Evolutionary conservation across 1,140 invertebrate species (phyloP), one percentile per base, ranked within the genome.

Genomic region (Ceratitis capitata): DNA sequence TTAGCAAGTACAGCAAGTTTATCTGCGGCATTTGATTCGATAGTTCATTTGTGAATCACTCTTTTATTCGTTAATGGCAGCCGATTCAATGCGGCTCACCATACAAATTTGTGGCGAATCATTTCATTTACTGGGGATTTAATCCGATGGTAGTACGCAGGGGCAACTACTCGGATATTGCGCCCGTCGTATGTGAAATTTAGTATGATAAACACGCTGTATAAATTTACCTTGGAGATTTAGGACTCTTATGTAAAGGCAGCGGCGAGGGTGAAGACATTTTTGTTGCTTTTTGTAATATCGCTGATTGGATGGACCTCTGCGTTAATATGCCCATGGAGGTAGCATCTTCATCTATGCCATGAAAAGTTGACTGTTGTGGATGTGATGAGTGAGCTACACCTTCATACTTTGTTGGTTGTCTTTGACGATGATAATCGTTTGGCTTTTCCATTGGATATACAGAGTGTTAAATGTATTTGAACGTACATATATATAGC

Each of bases 201-300:
- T n/a, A n/a, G n/a, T n/a, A n/a, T n/a, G n/a, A n/a, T n/a, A n/a
- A n/a, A n/a, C n/a, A n/a, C n/a, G n/a, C 14, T 14, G 29, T 3
- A 29, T 64, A 64, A 69, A 49, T 16, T 32, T 82, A 91, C 90
- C 90, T 90, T 47, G 89, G 87, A 84, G 88, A 87, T 82, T 91
- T 92, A 82, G 91, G 89, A 47, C 89, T 88, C 35, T 90, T 91
- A 74, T 88, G 88, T 64, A 89, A 88, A 58, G 90, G 88, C 86
- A 90, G 56, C 35, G 88, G 88, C 85, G 89, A 89, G 86, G 89
- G 89, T 45, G 86, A 85, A 1, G 89, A 87, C 10, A 89, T 85
- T 0, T 87, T 85, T 4, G 88, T 86, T 6, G 87, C 86, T 84
- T 89, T 89, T 49, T 69, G 85, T 10, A 23, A 26, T 85, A 49